Conservation (phyloP, 2,113 vertebrate genomes). For the Callipepla californica region DNA sequence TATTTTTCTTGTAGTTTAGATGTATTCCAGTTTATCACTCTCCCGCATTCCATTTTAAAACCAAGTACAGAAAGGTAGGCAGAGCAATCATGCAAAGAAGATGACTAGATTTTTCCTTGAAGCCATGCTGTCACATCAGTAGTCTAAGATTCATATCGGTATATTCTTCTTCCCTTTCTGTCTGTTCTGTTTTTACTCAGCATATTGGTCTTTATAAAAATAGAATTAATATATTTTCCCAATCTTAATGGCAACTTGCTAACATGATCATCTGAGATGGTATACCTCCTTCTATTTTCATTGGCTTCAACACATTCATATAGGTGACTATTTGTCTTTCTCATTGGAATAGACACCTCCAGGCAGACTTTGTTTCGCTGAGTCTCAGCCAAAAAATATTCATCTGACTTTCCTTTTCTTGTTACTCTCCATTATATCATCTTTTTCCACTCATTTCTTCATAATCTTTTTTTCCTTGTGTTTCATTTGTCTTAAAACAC, state of each 20-base stretch:
- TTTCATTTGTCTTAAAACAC: not conserved
- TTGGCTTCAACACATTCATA: not conserved
- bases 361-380: not conserved
- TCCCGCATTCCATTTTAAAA: not conserved
- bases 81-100: not conserved
- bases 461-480: not conserved
- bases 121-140: fast-evolving
- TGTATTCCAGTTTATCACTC: not conserved
- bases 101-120: not conserved
- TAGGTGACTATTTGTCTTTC: not conserved
- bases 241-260: not conserved
- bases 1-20: not conserved
- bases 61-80: not conserved
- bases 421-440: not conserved
- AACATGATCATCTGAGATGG: not conserved
- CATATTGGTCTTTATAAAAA: not conserved
- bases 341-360: not conserved
- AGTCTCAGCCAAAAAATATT: not conserved
- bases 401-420: not conserved
- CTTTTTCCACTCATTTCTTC: not conserved
- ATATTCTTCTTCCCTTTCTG: not conserved
- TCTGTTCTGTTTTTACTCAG: not conserved
- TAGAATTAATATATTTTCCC: not conserved
- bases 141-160: not conserved
- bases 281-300: not conserved